A percentile compares a stretch with the other conserved stretches of the same genome.
Evolutionary conservation across 2,797 vertebrate genomes (phyloP).

Genomic region (Glyptemys insculpta): DNA sequence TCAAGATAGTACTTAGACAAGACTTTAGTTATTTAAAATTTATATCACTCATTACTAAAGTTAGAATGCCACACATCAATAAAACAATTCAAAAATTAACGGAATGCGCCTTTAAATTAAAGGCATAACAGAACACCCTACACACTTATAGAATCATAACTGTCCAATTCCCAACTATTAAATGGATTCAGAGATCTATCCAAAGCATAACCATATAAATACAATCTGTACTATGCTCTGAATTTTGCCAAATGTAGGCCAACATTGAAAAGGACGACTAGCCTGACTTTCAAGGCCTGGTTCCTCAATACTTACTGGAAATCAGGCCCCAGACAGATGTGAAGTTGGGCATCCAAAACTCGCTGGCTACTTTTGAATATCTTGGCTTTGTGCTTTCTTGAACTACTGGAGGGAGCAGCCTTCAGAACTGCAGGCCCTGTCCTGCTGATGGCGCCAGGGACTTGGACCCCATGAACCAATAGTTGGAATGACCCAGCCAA

Average conservation of each 20-base stretch:
- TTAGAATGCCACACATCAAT: not conserved
- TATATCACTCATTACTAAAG: too few species aligned
- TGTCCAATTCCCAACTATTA: not conserved
- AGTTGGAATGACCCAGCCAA: not conserved
- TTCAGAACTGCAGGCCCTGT: not conserved
- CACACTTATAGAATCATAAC: not conserved
- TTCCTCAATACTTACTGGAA: not conserved
- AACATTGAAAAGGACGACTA: not conserved
- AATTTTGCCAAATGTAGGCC: not conserved
- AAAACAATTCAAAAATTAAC: not conserved
- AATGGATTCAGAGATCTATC: not conserved
- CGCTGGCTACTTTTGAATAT: not conserved
- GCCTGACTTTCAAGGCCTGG: not conserved
- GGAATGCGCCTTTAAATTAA: too few species aligned
- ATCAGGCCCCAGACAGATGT: not conserved
- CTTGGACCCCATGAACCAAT: not conserved
- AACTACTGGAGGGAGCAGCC: not conserved
- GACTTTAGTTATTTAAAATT: too few species aligned
- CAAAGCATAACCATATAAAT: not conserved
- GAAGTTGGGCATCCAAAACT: not conserved
- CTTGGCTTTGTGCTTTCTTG: not conserved
- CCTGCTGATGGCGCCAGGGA: not conserved
- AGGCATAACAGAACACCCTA: too few species aligned
- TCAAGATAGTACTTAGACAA: too few species aligned
- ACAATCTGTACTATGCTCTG: not conserved